Percentiles rank a stretch among this genome's conserved stretches.
Evolutionary conservation across 37 sponge, comb jelly and placozoan genomes (phyloP).

Genomic region (Spongia lamella): DNA sequence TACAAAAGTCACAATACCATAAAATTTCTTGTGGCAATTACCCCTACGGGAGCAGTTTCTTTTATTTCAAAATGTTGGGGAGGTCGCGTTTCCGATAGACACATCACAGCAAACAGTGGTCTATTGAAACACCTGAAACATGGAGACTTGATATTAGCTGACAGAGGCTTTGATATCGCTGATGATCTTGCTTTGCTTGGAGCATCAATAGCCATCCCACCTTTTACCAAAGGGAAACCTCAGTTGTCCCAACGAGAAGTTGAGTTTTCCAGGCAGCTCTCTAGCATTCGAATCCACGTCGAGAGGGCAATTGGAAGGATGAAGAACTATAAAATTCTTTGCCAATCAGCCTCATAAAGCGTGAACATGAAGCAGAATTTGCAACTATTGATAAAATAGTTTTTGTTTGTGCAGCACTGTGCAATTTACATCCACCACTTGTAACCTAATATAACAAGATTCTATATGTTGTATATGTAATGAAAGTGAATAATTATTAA

Average conservation of each 20-base stretch:
- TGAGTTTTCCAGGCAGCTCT: constrained; percentile 14
- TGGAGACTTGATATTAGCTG: constrained; percentile 8
- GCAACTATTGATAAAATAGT: constrained; percentile 34
- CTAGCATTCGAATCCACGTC: no score
- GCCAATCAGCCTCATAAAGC: constrained; percentile 32
- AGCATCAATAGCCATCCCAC: neutral
- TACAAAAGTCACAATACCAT: no score
- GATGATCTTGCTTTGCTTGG: constrained; percentile 10
- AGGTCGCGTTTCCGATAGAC: neutral
- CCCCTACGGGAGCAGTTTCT: constrained; percentile 8
- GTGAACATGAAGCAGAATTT: neutral
- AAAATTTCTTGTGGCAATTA: constrained; percentile 20
- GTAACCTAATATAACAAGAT: no score
- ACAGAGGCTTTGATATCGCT: no score
- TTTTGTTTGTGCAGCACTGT: constrained; percentile 26
- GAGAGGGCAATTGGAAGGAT: no score
- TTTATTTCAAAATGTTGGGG: no score
- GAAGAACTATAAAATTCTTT: constrained; percentile 1
- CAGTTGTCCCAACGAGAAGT: neutral
- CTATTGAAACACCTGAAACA: neutral
- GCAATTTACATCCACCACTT: no score
- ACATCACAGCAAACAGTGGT: constrained; percentile 5
- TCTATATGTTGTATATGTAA: no score
- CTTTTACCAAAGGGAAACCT: constrained; percentile 3
- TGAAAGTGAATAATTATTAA: no score